Percentiles rank a stretch among this genome's conserved stretches.
Conservation (phyloP, 2,113 vertebrate genomes). For the Numida meleagris region DNA sequence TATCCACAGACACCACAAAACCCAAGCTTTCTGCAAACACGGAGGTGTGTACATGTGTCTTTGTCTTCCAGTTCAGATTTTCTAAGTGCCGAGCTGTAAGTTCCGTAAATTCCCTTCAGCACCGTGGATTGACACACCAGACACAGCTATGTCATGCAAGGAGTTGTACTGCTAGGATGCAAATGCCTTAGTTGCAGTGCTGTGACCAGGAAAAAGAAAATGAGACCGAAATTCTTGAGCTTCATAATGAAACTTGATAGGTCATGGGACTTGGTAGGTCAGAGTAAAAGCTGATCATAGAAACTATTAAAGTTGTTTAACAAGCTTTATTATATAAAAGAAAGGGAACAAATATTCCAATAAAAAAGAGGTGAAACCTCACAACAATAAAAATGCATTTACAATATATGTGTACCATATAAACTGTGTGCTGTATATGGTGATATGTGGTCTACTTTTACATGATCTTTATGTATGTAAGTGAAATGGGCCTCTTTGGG, state of each 20-base stretch:
- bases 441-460: neutral
- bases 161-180: neutral
- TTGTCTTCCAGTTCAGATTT: neutral
- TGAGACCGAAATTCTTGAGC: neutral
- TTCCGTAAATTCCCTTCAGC: neutral
- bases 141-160: neutral
- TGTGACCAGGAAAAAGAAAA: neutral
- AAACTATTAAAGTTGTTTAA: neutral
- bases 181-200: neutral
- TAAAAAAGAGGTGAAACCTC: neutral
- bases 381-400: neutral
- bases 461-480: neutral
- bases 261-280: neutral
- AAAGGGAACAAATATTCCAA: neutral
- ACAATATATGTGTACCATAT: neutral
- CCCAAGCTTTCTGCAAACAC: neutral
- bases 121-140: neutral
- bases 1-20: neutral
- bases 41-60: neutral
- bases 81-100: accelerated
- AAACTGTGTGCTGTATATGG: neutral
- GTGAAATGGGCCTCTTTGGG: neutral
- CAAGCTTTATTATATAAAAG: neutral
- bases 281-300: neutral
- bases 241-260: neutral